Percentiles rank a stretch among this genome's conserved stretches.
Conservation (phyloP, 2,888 invertebrate species). For the Campoletis raptor region DNA sequence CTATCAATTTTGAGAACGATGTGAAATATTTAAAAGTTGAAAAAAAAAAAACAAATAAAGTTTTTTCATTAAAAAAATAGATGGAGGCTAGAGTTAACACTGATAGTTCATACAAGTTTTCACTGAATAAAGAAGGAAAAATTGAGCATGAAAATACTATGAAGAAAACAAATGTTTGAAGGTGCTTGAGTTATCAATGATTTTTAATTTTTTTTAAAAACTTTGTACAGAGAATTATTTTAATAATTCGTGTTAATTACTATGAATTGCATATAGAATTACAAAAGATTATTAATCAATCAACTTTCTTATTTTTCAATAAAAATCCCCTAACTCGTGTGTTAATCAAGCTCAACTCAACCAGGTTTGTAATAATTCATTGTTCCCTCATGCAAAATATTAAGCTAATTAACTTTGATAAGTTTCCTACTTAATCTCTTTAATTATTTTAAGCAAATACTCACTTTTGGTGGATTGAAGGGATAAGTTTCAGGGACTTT, state of each 20-base stretch:
- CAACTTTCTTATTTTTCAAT: not conserved
- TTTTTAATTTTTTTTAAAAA: too few relatives aligned
- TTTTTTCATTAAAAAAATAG: too few relatives aligned
- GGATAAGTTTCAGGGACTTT: constrained; percentile 99
- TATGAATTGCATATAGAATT: not conserved
- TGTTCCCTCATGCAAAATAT: not conserved
- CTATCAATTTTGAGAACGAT: not conserved
- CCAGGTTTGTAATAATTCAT: not conserved
- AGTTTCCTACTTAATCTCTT: not conserved
- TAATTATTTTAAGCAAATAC: constrained; percentile 66
- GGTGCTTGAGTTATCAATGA: not conserved
- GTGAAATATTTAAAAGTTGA: not conserved
- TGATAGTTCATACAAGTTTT: not conserved
- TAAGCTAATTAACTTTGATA: not conserved
- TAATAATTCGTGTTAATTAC: too few relatives aligned
- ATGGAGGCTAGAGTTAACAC: too few relatives aligned
- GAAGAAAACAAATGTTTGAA: too few relatives aligned
- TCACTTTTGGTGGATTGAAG: constrained; percentile 99
- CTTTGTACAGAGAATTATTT: too few relatives aligned
- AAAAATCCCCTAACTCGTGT: not conserved
- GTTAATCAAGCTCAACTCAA: not conserved
- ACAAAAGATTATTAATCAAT: not conserved
- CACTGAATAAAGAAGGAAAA: not conserved
- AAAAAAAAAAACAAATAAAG: not conserved
- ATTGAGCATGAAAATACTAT: too few relatives aligned